phyloP scores from a whole-genome alignment of 2,797 vertebrate genomes.

The Cynodonichthys magdalenae region DNA sequence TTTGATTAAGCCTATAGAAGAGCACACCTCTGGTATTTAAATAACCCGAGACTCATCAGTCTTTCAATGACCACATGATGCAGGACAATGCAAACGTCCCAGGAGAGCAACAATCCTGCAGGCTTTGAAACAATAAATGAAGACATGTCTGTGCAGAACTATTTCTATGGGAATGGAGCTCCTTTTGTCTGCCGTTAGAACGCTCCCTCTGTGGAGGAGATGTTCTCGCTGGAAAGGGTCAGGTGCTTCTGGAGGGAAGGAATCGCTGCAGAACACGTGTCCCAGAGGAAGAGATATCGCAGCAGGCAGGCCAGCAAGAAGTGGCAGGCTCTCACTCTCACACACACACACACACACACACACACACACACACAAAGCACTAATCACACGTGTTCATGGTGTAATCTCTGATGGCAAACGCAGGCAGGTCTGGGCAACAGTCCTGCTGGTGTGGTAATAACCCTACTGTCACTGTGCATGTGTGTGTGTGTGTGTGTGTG shows the following conservation, averaged over 20 bases:
- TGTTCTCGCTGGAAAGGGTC: slow-evolving; percentile 53
- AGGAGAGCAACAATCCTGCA: slow-evolving; percentile 19
- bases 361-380: slow-evolving; percentile 13
- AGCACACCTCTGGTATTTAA: slow-evolving; percentile 45
- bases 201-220: slow-evolving; percentile 47
- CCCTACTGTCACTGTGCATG: slow-evolving; percentile 59
- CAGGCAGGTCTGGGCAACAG: slow-evolving; percentile 68
- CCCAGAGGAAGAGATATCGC: slow-evolving; percentile 67
- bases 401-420: slow-evolving; percentile 77
- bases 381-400: slow-evolving; percentile 56
- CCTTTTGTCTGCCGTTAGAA: slow-evolving; percentile 40
- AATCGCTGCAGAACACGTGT: slow-evolving; percentile 32
- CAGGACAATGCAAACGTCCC: slow-evolving; percentile 49
- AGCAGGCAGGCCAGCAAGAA: slow-evolving; percentile 68
- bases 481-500: slow-evolving; percentile 51
- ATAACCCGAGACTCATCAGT: slow-evolving; percentile 38
- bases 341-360: slow-evolving; percentile 21
- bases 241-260: slow-evolving; percentile 50
- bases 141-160: slow-evolving; percentile 27
- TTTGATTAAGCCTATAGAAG: slow-evolving; percentile 58
- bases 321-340: slow-evolving; percentile 40
- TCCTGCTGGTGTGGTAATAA: slow-evolving; percentile 72
- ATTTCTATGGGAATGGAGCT: slow-evolving; percentile 49
- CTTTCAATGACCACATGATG: slow-evolving; percentile 30
- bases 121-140: slow-evolving; percentile 56